A percentile compares a stretch with the other conserved stretches of the same genome.
Conservation (phyloP, 2,113 vertebrate genomes). For the Tenebrosternarchus preto region DNA sequence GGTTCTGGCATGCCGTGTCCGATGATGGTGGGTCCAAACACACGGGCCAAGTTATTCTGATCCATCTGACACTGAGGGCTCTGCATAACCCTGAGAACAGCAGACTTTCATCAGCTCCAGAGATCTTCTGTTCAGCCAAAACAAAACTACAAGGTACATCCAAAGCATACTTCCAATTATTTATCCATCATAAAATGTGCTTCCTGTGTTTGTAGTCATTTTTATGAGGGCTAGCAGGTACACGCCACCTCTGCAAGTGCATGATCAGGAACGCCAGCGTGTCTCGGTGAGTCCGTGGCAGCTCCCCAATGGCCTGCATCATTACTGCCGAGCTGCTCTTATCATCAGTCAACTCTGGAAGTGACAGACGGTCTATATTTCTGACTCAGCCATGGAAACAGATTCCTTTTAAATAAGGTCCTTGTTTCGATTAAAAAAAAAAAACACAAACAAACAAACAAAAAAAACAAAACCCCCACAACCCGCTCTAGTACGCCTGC, state of each 20-base stretch:
- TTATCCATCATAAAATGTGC: not conserved
- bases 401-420: not conserved
- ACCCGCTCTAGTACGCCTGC: not conserved
- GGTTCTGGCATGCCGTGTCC: conserved; percentile 79
- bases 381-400: not conserved
- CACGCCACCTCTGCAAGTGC: conserved; percentile 74
- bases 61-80: conserved; percentile 84
- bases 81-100: conserved; percentile 67
- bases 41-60: conserved; percentile 75
- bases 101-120: too few species aligned
- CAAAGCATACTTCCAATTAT: too few species aligned
- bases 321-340: conserved; percentile 63
- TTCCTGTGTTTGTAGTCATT: not conserved
- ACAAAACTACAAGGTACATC: not conserved
- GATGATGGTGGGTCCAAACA: conserved; percentile 84
- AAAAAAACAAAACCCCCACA: too few species aligned
- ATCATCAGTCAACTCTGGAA: conserved; percentile 72
- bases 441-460: too few species aligned
- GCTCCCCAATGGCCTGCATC: conserved; percentile 69
- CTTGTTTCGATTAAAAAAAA: not conserved
- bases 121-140: too few species aligned
- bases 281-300: conserved; percentile 80
- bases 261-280: conserved; percentile 83
- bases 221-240: conserved; percentile 29
- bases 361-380: conserved; percentile 15